Evolutionary conservation across 37 sponge, comb jelly and placozoan genomes (phyloP), one percentile per base, ranked within the genome.

Genomic region (Mnemiopsis leidyi): DNA sequence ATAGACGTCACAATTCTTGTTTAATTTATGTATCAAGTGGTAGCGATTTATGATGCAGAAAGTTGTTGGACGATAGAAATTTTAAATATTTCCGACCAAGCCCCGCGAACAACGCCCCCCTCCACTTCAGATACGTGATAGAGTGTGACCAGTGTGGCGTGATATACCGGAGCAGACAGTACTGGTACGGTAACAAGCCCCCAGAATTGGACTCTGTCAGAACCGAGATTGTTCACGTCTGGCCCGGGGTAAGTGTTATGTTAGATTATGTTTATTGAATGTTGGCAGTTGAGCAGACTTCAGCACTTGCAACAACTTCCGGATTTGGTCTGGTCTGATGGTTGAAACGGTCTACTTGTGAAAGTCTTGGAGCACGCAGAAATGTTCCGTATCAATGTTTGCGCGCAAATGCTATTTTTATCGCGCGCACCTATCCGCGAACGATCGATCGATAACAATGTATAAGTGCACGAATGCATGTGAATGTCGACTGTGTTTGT

Each of bases 181-280:
- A 95, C 93, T 97, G 98, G 98, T 97, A 96, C 94, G 98, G 98
- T 3, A 97, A 96, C 77, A 94, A 69, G 68, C 96, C 96, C 34
- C 95, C 95, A 30, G 95, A 94, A 31, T 23, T 38, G n/a, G 76
- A 92, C 13, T 94, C 96, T 16, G 95, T 96, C 37, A 92, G 94
- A 69, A 95, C 95, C 1, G 96, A 95, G 31, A 96, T 96, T 36
- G 95, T 92, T 28, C 98, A 97, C 69, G 94, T 97, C 0, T 97
- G 98, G 98, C 95, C 95, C 37, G 96, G 96, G 94, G 97, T 97
- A 37, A 93, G 94, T 94, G 38, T 20, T 61, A 23, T 29, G 23
- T 93, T n/a, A n/a, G 69, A 2, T 30, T 24, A n/a, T 61, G 69
- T 92, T 1, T 1, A 5, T 29, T 30, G n/a, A 0, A 0, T 0